phyloP scores from a whole-genome alignment of 1,140 invertebrate species.

The Armadillidium nasatum region DNA sequence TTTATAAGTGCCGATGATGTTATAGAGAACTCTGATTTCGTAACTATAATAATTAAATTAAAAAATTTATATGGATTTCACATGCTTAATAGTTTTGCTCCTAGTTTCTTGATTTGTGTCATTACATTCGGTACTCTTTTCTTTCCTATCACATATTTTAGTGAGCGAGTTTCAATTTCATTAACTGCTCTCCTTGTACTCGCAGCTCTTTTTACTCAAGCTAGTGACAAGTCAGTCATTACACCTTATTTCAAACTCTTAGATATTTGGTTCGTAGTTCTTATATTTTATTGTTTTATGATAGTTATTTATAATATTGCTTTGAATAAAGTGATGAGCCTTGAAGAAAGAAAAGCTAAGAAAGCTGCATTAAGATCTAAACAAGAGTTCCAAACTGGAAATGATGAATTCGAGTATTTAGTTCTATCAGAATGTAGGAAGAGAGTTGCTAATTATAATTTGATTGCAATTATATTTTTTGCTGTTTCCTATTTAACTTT shows the following conservation, averaged over 20 bases:
- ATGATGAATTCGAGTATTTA: too few species aligned
- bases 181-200: conserved; percentile 1
- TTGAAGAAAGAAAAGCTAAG: too few species aligned
- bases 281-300: conserved; percentile 5
- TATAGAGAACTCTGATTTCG: background rate
- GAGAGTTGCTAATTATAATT: too few species aligned
- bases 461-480: too few species aligned
- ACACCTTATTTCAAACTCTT: conserved; percentile 12
- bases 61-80: conserved; percentile 9
- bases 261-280: background rate
- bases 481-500: too few species aligned
- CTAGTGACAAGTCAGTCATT: background rate
- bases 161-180: background rate
- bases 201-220: conserved; percentile 16
- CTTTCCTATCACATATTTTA: background rate
- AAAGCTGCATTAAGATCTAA: too few species aligned
- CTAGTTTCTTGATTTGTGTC: background rate
- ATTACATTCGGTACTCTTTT: background rate
- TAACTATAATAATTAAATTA: background rate
- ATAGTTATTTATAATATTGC: background rate
- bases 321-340: background rate
- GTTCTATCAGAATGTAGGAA: too few species aligned
- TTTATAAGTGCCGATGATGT: background rate
- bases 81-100: background rate
- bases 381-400: too few species aligned